A percentile compares a stretch with the other conserved stretches of the same genome.
phyloP scores from a whole-genome alignment of 2,113 vertebrate species.

The Oreotrochilus melanogaster region DNA sequence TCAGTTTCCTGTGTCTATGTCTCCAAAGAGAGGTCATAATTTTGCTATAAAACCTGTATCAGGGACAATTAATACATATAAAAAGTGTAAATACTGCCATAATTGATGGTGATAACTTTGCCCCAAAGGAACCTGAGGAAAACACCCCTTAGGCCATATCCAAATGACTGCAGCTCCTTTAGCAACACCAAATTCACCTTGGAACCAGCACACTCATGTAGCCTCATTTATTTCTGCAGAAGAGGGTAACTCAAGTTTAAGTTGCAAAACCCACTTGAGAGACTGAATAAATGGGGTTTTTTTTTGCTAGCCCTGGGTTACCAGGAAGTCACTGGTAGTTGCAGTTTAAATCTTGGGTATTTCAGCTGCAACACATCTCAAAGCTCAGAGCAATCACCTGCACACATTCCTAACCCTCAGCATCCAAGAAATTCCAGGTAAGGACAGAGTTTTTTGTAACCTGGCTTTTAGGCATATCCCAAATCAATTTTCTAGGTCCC shows the following conservation, averaged over 20 bases:
- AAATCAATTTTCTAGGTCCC: background rate
- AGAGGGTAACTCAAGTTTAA: background rate
- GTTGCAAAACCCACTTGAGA: background rate
- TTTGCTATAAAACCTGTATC: background rate
- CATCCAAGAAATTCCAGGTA: accelerated
- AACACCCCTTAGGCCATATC: background rate
- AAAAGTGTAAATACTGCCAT: background rate
- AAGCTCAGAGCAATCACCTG: accelerated
- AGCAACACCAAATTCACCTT: background rate
- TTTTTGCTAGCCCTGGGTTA: background rate
- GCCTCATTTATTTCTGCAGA: background rate
- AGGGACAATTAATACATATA: background rate
- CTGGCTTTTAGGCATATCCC: background rate
- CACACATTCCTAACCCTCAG: background rate
- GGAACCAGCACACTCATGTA: background rate
- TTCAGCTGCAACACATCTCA: background rate
- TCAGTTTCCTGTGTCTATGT: background rate
- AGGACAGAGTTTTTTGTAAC: accelerated
- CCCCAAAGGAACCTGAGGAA: background rate
- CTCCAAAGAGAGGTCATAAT: background rate
- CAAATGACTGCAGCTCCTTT: background rate
- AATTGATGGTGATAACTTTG: background rate
- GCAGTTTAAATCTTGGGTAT: background rate
- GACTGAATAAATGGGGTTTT: background rate
- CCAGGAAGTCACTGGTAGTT: background rate